Evolutionary conservation across 2,888 invertebrate genomes (phyloP).

Genomic region (Stramonita haemastoma): DNA sequence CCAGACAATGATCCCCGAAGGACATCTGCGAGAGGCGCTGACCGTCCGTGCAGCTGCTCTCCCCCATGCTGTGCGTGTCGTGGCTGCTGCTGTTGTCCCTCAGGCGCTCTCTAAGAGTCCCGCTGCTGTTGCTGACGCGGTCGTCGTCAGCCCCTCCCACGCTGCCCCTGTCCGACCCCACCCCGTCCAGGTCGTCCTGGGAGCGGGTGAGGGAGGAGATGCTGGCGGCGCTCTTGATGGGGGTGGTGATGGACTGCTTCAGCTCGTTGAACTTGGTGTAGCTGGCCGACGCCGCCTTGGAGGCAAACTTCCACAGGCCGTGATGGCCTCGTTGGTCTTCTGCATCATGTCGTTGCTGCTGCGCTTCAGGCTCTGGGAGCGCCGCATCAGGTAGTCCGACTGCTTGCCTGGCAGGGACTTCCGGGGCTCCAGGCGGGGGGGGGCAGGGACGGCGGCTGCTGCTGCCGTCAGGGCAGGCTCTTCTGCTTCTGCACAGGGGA

Average conservation of each 20-base stretch:
- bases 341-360: conserved; percentile 42
- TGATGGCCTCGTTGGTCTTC: conserved; percentile 64
- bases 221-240: conserved; percentile 64
- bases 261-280: conserved; percentile 71
- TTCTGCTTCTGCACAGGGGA: conserved; percentile 38
- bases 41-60: conserved; percentile 47
- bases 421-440: conserved; percentile 9
- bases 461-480: conserved; percentile 55
- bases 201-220: conserved; percentile 62
- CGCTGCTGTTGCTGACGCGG: conserved; percentile 47
- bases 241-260: conserved; percentile 72
- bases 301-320: conserved; percentile 67
- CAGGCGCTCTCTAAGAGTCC: conserved; percentile 46
- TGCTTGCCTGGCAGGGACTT: conserved; percentile 44
- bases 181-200: conserved; percentile 60
- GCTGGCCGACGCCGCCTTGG: conserved; percentile 59
- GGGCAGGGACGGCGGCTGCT: neutral
- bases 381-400: conserved; percentile 50
- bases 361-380: conserved; percentile 54
- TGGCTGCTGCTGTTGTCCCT: conserved; percentile 50
- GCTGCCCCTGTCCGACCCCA: conserved; percentile 43
- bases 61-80: conserved; percentile 53
- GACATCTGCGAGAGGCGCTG: conserved; percentile 48
- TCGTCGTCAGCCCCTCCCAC: conserved; percentile 51
- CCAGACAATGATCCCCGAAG: conserved; percentile 44